These are phyloP conservation scores for Baccha elongata DNA, from an alignment of 2,888 invertebrate species.

Conservation along the genomic window DNA sequence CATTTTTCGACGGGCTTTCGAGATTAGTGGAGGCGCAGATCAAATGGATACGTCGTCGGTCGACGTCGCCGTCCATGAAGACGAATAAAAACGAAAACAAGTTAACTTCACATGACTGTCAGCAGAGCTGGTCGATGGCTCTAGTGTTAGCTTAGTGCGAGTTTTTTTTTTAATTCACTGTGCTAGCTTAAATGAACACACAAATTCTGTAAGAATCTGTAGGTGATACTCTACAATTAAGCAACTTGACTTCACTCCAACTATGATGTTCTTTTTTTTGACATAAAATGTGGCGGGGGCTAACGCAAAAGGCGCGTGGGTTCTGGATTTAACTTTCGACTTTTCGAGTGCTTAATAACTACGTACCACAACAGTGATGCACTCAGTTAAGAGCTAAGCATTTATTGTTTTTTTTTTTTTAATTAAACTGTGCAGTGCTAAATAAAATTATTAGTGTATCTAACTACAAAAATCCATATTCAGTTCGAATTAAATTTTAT, in stretches of 20 bases:
- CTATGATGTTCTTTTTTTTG: conserved; percentile 23
- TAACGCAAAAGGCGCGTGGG: neutral
- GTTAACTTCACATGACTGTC: conserved; percentile 66
- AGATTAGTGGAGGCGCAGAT: conserved; percentile 27
- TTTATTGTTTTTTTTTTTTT: neutral
- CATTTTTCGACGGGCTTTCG: conserved; percentile 13
- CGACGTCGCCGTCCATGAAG: conserved; percentile 9
- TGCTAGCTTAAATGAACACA: neutral
- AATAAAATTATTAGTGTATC: conserved; percentile 20
- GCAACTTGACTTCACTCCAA: conserved; percentile 12
- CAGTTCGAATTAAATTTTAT: conserved; percentile 1
- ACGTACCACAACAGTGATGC: conserved; percentile 14
- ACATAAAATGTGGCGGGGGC: conserved; percentile 15
- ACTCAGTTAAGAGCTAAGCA: conserved; percentile 3
- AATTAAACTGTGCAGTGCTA: conserved; percentile 20
- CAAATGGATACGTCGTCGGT: conserved; percentile 25
- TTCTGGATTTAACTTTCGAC: neutral
- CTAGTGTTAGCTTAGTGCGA: conserved; percentile 5
- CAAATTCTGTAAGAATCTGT: conserved; percentile 28
- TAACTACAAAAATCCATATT: conserved; percentile 32
- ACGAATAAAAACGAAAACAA: conserved; percentile 57
- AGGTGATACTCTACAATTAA: conserved; percentile 53
- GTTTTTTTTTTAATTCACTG: conserved; percentile 46
- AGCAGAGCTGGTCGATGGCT: conserved; percentile 24
- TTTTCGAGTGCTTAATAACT: neutral